Evolutionary conservation across 2,797 vertebrate genomes (phyloP), one percentile per base, ranked within the genome.

Genomic region (Pogonophryne albipinna): DNA sequence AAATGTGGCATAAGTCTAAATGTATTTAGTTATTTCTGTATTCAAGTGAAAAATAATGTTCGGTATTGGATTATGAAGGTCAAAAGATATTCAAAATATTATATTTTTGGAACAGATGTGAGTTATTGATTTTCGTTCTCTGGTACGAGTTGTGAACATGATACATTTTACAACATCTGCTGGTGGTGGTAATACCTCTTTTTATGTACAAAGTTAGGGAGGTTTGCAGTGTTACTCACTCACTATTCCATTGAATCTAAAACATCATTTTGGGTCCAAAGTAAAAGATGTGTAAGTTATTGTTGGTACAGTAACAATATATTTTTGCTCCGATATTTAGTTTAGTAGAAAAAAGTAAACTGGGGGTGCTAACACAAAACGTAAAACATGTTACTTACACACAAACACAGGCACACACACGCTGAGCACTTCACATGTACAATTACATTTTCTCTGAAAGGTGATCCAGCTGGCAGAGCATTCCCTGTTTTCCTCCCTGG

Each of bases 381-480:
- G 50, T 14, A 15, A 10, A n/a, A 2, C 6, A 6, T 3, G 14
- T 13, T 10, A 46, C 38, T 23, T 13, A 20, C 19, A 20, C 56
- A 47, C 44, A 16, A 10, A 27, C 20, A 42, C n/a, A 38, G 3
- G 15, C 4, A 38, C 16, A 45, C 20, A 67, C 42, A 38, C 50
- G 66, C 47, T 38, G 56, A 61, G 49, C 34, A 19, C 15, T 44
- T 31, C 64, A 58, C 31, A 23, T 27, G 3, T 20, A 34, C n/a
- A 23, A 47, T 11, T 55, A 47, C 23, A 41, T 62, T 64, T 73
- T 19, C n/a, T 47, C 38, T 57, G 47, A 71, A 74, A 78, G 76
- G 61, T 64, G 71, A 75, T 56, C 55, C 34, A 52, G 53, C 73
- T 71, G 71, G 60, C 61, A 71, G 65, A 65, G 15, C 3, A n/a